Evolutionary conservation across 1,140 invertebrate species (phyloP), one percentile per base, ranked within the genome.

Genomic region (Drosophila malerkotliana): DNA sequence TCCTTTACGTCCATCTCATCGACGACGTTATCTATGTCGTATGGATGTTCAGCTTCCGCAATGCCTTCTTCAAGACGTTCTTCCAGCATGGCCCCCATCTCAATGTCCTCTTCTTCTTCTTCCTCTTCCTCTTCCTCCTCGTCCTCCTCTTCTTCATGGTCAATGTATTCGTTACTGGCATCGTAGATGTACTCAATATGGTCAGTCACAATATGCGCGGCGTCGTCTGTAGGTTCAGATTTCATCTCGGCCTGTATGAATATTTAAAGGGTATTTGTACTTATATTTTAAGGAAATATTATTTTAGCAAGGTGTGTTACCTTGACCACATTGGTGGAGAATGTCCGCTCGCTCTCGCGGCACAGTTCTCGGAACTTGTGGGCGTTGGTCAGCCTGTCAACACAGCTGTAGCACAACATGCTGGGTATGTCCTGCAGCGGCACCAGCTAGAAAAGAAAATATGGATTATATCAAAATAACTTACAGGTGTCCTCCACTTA

Each of bases 161-260:
- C 78, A 24, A 91, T 91, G 34, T 77, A 91, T 49, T 91, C 90
- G 21, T 75, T 75, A 21, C 56, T 69, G 18, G 83, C 61, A 10
- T 91, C 90, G 28, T 90, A 91, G 6, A 90, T 82, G 21, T 90
- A 89, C 51, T 88, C 81, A 1, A 85, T 80, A 6, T 76, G 59
- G 15, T 80, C 73, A 18, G 52, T 68, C 24, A 80, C 79, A n/a
- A 72, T 37, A 48, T 76, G 72, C 12, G 62, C 26, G 4, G 49
- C 18, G 34, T 77, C 79, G n/a, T 90, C 90, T 3, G 68, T 56
- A 2, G 83, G 85, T 44, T 91, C 90, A 7, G 66, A 52, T 69
- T 91, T 91, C 26, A 91, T 21, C 67, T 91, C 90, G 18, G 79
- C 59, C 88, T 91, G 10, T 47, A 53, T 7, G 5, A 53, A 2